Conservation (phyloP, 2,797 vertebrate genomes). For the Prunella strophiata region DNA sequence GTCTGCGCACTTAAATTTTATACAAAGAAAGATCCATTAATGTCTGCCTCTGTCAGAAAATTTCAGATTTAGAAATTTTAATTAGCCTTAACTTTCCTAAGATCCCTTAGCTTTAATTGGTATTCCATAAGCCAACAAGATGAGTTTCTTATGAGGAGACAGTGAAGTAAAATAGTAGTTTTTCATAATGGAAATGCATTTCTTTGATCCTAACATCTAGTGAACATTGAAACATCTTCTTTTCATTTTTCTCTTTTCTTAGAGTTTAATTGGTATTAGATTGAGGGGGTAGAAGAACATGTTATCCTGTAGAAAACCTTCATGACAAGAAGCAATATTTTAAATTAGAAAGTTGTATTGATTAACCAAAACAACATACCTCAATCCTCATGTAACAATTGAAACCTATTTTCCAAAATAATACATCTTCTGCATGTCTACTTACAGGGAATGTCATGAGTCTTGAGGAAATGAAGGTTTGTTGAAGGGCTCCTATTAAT, state of each 20-base stretch:
- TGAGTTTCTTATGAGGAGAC: background rate
- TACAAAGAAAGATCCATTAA: background rate
- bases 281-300: background rate
- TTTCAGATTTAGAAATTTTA: constrained; percentile 29
- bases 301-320: constrained; percentile 1
- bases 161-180: constrained; percentile 31
- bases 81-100: background rate
- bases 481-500: constrained; percentile 75
- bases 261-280: constrained; percentile 19
- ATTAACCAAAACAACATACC: constrained; percentile 40
- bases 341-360: constrained; percentile 50
- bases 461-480: constrained; percentile 71
- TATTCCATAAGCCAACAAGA: background rate
- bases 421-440: constrained; percentile 25
- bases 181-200: constrained; percentile 10
- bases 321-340: constrained; percentile 20
- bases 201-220: constrained; percentile 17
- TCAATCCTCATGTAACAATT: constrained; percentile 19
- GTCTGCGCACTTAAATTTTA: background rate
- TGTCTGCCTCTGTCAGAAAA: background rate
- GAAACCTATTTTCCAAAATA: constrained; percentile 53
- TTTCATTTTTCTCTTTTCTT: constrained; percentile 1
- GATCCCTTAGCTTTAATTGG: background rate
- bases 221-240: background rate
- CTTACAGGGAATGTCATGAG: constrained; percentile 54